Conservation (phyloP, 2,888 invertebrate species). For the Chrysina gloriosa region DNA sequence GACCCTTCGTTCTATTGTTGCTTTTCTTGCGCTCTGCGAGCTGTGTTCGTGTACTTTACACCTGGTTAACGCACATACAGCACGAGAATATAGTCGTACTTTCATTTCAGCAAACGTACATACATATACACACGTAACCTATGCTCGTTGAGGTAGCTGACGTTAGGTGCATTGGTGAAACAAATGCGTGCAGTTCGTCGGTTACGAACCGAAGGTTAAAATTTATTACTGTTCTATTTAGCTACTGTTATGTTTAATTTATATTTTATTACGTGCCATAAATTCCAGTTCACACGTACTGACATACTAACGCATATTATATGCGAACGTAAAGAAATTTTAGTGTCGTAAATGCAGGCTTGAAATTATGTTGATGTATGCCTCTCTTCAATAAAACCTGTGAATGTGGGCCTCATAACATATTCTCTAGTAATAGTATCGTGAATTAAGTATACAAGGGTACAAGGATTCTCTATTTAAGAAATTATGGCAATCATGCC, state of each 20-base stretch:
- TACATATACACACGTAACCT: not conserved
- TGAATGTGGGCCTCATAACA: too few relatives aligned
- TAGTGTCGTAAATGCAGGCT: too few relatives aligned
- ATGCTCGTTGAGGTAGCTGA: not conserved
- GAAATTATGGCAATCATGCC: too few relatives aligned
- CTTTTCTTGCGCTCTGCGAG: constrained; percentile 32
- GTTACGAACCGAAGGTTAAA: constrained; percentile 21
- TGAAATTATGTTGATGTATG: too few relatives aligned
- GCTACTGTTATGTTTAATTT: constrained; percentile 43
- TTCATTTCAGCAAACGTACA: constrained; percentile 4
- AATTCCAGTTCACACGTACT: constrained; percentile 27
- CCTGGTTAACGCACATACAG: constrained; percentile 47
- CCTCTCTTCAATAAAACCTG: too few relatives aligned
- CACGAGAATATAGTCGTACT: not conserved
- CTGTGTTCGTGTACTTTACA: constrained; percentile 47
- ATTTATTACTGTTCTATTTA: constrained; percentile 42
- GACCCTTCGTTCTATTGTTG: constrained; percentile 45
- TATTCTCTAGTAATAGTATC: too few relatives aligned
- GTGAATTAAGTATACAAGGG: too few relatives aligned
- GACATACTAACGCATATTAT: not conserved
- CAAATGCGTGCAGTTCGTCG: constrained; percentile 14
- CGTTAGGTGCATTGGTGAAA: constrained; percentile 2
- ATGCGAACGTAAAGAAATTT: constrained; percentile 1
- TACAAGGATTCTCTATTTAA: too few relatives aligned
- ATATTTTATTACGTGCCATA: constrained; percentile 32